A percentile compares a stretch with the other conserved stretches of the same genome.
phyloP scores from a whole-genome alignment of 2,113 vertebrate species.

The Cryptoleucopteryx plumbea region DNA sequence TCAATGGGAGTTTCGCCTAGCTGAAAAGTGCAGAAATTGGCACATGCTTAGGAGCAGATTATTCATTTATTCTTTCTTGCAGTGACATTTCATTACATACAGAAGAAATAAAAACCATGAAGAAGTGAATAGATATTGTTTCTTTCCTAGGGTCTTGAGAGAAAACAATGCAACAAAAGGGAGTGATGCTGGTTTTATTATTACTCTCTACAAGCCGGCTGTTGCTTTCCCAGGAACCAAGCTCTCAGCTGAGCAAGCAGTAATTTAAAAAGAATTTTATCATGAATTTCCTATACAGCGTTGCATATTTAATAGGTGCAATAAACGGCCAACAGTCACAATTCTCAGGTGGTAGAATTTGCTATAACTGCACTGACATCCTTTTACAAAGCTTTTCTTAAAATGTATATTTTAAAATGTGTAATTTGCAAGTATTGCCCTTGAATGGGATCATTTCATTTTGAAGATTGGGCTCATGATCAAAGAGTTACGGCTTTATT shows the following conservation, averaged over 20 bases:
- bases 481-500: not conserved
- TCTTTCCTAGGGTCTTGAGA: constrained; percentile 11
- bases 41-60: not conserved
- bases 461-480: not conserved
- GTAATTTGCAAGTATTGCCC: not conserved
- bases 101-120: not conserved
- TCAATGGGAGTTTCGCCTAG: not conserved
- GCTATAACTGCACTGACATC: not conserved
- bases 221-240: not conserved
- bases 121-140: constrained; percentile 34
- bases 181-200: constrained; percentile 20
- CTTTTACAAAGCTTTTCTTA: not conserved
- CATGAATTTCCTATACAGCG: not conserved
- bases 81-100: constrained; percentile 5
- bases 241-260: not conserved
- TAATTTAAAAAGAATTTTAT: not conserved
- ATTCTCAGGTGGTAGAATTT: not conserved
- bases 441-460: not conserved
- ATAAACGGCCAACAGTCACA: not conserved
- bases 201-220: not conserved
- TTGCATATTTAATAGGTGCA: not conserved
- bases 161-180: constrained; percentile 27
- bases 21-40: not conserved
- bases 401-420: not conserved
- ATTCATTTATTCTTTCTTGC: constrained; percentile 20